These are phyloP conservation scores for Trachymyrmex septentrionalis DNA, from an alignment of 1,140 invertebrate genomes.

Conservation along the genomic window DNA sequence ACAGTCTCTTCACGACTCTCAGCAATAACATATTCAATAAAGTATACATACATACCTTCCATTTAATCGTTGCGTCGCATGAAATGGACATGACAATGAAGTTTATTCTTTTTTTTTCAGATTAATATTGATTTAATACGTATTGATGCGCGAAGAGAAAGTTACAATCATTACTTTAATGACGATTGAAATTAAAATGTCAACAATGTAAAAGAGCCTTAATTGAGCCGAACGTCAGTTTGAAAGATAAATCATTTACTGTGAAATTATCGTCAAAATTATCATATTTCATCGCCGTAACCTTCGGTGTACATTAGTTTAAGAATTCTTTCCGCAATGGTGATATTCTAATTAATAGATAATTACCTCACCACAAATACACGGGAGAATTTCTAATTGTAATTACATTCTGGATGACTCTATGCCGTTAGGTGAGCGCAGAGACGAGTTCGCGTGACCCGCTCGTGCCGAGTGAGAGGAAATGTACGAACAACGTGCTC, in stretches of 20 bases:
- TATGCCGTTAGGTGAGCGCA: conserved; percentile 39
- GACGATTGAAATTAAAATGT: neutral
- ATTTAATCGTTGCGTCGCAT: conserved; percentile 55
- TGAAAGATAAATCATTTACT: neutral
- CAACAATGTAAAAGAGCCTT: neutral
- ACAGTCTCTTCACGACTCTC: conserved; percentile 48
- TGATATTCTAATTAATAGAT: conserved; percentile 10
- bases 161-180: neutral
- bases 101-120: neutral
- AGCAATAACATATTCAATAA: conserved; percentile 61
- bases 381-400: conserved; percentile 6
- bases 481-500: conserved; percentile 52
- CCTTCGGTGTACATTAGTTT: neutral
- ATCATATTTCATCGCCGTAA: too few species aligned
- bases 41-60: conserved; percentile 47
- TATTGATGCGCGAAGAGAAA: neutral
- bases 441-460: conserved; percentile 63
- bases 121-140: neutral
- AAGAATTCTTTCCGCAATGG: neutral
- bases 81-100: neutral
- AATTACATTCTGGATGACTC: neutral
- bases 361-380: neutral
- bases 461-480: conserved; percentile 63
- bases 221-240: neutral
- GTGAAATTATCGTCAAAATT: too few species aligned